Evolutionary conservation across 2,113 vertebrate genomes (phyloP), one percentile per base, ranked within the genome.

Genomic region (Suncus etruscus): DNA sequence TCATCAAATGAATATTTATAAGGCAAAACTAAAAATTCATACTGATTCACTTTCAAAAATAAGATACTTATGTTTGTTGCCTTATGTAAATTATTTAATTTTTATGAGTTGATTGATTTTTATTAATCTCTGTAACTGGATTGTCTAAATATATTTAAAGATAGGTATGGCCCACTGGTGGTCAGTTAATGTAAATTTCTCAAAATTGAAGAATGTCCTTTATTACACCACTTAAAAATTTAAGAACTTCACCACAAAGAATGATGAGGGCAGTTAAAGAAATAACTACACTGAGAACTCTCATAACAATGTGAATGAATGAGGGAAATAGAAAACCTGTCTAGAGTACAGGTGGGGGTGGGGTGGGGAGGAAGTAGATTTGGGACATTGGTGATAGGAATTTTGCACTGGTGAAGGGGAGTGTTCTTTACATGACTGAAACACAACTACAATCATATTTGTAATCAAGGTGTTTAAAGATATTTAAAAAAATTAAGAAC

Each of bases 91-190:
- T 8, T 65, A 87, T 18, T 91, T 90, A 69, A 63, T 77, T 84
- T 86, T 94, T n/a, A 16, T 73, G 12, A 69, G 75, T 4, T 75
- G n/a, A 58, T 70, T 31, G n/a, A 58, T 65, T 91, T 91, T 25
- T 14, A 32, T 65, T 61, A 88, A 50, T 58, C 22, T n/a, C 0
- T 29, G 63, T 32, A 29, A 24, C 1, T 32, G 24, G 7, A 6
- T 25, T 1, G 16, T 29, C 29, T 86, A 61, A 70, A 86, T 61
- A 27, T 29, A 12, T 15, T 11, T 2, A 3, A n/a, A 48, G 95
- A 66, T 45, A 61, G 51, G 29, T 84, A 91, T 58, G 72, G 95
- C 91, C 91, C 95, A 75, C 96, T 97, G 87, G 93, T 93, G 96
- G 90, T 92, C 78, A 47, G 72, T 78, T 68, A 22, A 51, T 80